A percentile compares a stretch with the other conserved stretches of the same genome.
Conservation (phyloP, 1,140 invertebrate species). For the Acyrthosiphon pisum region DNA sequence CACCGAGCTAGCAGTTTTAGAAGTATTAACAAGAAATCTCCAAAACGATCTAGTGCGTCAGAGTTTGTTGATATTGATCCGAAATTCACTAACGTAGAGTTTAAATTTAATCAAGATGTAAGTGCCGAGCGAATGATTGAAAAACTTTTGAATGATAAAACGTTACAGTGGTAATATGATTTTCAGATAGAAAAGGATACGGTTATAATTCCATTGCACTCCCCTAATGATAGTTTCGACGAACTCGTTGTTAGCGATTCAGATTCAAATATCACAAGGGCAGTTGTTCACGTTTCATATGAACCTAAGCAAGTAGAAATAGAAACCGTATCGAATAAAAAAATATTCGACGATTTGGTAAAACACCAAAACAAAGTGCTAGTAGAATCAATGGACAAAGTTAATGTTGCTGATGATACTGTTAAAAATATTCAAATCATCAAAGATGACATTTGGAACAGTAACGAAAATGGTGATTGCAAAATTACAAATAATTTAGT, state of each 20-base stretch:
- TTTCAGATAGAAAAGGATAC: conserved; percentile 38
- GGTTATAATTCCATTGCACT: conserved; percentile 57
- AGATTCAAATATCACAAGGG: conserved; percentile 33
- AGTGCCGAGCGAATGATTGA: neutral
- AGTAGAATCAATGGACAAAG: neutral
- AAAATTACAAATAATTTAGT: neutral
- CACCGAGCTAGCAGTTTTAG: conserved; percentile 59
- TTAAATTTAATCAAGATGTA: conserved; percentile 60
- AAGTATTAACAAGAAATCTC: conserved; percentile 56
- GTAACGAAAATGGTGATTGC: neutral
- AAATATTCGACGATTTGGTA: neutral
- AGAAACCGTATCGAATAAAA: neutral
- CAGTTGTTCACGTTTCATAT: conserved; percentile 35
- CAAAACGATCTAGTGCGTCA: conserved; percentile 50
- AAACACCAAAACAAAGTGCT: neutral
- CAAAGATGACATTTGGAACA: neutral
- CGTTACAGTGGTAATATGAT: neutral
- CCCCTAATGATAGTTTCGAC: conserved; percentile 42
- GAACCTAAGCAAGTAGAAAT: conserved; percentile 1
- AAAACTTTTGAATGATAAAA: conserved; percentile 6
- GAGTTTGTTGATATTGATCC: conserved; percentile 59
- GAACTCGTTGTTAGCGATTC: conserved; percentile 36
- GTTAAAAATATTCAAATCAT: neutral
- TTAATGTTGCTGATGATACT: neutral
- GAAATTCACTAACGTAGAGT: conserved; percentile 60